A percentile compares a stretch with the other conserved stretches of the same genome.
Evolutionary conservation across 2,888 invertebrate genomes (phyloP).

Genomic region (Troides oblongomaculatus): DNA sequence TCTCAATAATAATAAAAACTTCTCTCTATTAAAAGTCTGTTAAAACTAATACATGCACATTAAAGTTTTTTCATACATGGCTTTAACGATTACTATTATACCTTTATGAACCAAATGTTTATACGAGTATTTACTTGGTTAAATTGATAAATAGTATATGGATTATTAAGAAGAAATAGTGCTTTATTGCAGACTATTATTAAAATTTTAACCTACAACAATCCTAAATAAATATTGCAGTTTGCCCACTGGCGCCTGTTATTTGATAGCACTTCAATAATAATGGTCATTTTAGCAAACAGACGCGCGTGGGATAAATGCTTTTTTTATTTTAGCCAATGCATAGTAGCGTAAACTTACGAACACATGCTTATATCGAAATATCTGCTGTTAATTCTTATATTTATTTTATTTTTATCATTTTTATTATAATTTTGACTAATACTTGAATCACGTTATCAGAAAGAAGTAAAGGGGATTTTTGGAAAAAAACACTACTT

Average conservation of each 20-base stretch:
- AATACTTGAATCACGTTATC: too few species aligned
- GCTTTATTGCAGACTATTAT: conserved; percentile 6
- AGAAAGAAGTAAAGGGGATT: too few species aligned
- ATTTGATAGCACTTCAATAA: conserved; percentile 50
- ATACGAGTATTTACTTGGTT: too few species aligned
- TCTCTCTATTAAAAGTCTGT: too few species aligned
- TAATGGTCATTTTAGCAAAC: conserved; percentile 37
- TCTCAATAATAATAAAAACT: too few species aligned
- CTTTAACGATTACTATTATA: too few species aligned
- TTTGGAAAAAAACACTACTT: too few species aligned
- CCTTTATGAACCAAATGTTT: too few species aligned
- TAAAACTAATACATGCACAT: too few species aligned
- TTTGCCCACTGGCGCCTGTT: conserved; percentile 75
- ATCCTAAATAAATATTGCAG: conserved; percentile 70
- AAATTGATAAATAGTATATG: neutral
- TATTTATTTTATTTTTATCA: neutral
- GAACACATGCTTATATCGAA: neutral
- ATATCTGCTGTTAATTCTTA: neutral
- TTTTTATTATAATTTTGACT: too few species aligned
- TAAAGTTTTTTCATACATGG: too few species aligned
- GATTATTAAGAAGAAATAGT: neutral
- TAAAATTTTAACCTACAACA: conserved; percentile 30
- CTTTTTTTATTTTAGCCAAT: neutral
- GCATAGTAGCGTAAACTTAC: neutral
- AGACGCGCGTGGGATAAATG: conserved; percentile 19